Evolutionary conservation across 2,797 vertebrate species (phyloP).

Genomic region (Xenopus petersii): DNA sequence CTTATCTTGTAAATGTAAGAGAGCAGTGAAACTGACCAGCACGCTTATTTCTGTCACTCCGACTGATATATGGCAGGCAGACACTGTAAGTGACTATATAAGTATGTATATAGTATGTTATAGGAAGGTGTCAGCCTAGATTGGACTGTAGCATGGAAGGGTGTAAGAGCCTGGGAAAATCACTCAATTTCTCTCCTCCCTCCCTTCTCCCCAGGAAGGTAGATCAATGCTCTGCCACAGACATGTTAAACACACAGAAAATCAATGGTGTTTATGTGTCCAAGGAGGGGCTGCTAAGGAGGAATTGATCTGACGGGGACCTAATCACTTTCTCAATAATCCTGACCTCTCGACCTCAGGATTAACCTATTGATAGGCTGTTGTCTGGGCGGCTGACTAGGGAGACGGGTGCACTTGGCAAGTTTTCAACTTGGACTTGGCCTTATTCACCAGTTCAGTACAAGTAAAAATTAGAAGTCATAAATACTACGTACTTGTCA

Average conservation of each 20-base stretch:
- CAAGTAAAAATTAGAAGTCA: too few species aligned
- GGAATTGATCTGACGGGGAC: constrained; percentile 86
- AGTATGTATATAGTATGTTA: constrained; percentile 6
- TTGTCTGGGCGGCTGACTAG: constrained; percentile 48
- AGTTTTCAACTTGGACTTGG: constrained; percentile 38
- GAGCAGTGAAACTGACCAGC: background rate
- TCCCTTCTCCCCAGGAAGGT: constrained; percentile 29
- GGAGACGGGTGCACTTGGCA: background rate
- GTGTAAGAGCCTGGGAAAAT: constrained; percentile 15
- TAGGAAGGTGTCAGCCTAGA: constrained; percentile 11
- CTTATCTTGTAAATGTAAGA: background rate
- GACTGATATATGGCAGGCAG: background rate
- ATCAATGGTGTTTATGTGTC: constrained; percentile 50
- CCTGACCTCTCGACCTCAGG: constrained; percentile 73
- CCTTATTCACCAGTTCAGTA: background rate
- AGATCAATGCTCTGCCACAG: constrained; percentile 47
- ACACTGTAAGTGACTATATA: background rate
- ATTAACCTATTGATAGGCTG: constrained; percentile 89
- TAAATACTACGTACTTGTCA: too few species aligned
- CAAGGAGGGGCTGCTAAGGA: constrained; percentile 59
- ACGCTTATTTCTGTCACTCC: background rate
- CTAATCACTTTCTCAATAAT: constrained; percentile 90
- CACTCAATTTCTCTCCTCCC: background rate
- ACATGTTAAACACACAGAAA: constrained; percentile 50
- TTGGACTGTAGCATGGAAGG: background rate